Conservation (phyloP, 2,113 vertebrate species). For the Excalfactoria chinensis region DNA sequence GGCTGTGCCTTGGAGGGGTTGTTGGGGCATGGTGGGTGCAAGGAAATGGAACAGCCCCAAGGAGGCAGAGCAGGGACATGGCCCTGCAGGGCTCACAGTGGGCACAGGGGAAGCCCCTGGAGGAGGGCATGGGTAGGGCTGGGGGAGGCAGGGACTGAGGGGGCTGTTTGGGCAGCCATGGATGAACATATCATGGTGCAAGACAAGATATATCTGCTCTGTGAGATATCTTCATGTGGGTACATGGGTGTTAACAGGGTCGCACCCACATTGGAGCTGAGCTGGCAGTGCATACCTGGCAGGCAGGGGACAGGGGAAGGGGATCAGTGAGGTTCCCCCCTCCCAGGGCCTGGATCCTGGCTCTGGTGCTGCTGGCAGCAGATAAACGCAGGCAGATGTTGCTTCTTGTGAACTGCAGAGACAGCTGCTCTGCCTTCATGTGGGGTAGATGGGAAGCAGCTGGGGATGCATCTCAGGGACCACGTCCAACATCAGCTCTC, state of each 20-base stretch:
- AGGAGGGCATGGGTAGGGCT: fast-evolving
- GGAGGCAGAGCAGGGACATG: neutral
- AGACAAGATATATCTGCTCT: fast-evolving
- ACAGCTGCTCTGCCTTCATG: neutral
- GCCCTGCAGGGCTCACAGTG: fast-evolving
- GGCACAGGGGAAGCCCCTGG: neutral
- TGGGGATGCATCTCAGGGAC: fast-evolving
- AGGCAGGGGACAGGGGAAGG: neutral
- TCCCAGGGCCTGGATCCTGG: neutral
- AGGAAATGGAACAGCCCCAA: neutral
- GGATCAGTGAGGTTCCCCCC: neutral
- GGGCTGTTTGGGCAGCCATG: neutral
- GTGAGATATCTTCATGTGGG: fast-evolving
- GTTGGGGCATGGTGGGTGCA: neutral
- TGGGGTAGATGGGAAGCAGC: fast-evolving
- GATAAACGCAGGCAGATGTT: fast-evolving
- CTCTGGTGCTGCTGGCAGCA: neutral
- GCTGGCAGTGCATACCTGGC: neutral
- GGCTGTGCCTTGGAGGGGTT: neutral
- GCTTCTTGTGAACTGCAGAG: fast-evolving
- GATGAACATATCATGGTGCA: neutral
- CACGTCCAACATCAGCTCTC: neutral
- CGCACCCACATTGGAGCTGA: fast-evolving
- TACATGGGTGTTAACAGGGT: neutral
- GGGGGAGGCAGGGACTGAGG: neutral